Percentiles rank a stretch among this genome's conserved stretches.
These are phyloP conservation scores for Danio aesculapii DNA, from an alignment of 2,797 vertebrate genomes.

Conservation along the genomic window DNA sequence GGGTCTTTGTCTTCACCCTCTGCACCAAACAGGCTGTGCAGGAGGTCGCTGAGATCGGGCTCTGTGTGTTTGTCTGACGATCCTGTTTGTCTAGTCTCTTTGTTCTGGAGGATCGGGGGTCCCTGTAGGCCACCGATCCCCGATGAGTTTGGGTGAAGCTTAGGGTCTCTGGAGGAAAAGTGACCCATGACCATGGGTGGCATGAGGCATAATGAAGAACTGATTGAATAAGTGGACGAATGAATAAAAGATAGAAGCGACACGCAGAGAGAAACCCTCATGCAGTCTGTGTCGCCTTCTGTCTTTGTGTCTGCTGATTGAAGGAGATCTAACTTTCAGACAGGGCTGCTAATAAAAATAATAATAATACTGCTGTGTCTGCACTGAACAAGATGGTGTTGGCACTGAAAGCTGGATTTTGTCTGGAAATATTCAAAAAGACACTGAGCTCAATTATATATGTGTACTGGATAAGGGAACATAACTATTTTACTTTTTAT, in stretches of 20 bases:
- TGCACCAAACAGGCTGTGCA: slow-evolving; percentile 18
- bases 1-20: slow-evolving; percentile 34
- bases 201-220: slow-evolving; percentile 40
- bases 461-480: too few relatives aligned
- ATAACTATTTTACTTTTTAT: too few relatives aligned
- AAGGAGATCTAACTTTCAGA: slow-evolving; percentile 7
- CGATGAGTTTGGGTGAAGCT: slow-evolving; percentile 28
- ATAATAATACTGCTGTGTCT: not conserved
- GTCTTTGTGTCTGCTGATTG: slow-evolving; percentile 24
- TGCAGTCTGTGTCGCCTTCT: slow-evolving; percentile 1
- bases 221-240: slow-evolving; percentile 41
- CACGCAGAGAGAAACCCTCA: slow-evolving; percentile 6
- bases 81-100: slow-evolving; percentile 38
- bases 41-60: slow-evolving; percentile 16
- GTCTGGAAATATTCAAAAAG: not conserved
- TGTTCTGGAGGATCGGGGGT: slow-evolving; percentile 29
- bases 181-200: slow-evolving; percentile 43
- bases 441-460: too few relatives aligned
- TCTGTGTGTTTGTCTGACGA: slow-evolving; percentile 22
- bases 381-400: not conserved
- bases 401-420: not conserved
- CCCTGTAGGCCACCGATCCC: slow-evolving; percentile 34
- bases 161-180: slow-evolving; percentile 11
- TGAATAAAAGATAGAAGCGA: slow-evolving; percentile 17
- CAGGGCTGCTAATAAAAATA: not conserved